Conservation (phyloP, 2,888 invertebrate species). For the Nasonovia ribisnigri region DNA sequence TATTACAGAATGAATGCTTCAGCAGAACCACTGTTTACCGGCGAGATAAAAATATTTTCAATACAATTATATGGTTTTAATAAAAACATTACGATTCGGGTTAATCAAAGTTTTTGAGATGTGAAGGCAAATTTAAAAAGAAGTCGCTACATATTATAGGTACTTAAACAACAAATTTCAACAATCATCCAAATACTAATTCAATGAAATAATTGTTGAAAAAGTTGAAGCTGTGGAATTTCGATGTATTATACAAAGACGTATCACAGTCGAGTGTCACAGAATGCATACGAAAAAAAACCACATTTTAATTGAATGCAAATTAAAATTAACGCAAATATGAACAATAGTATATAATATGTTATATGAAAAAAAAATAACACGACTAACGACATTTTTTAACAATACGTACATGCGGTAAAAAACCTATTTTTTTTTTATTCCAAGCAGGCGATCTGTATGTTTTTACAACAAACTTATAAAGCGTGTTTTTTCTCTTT, state of each 20-base stretch:
- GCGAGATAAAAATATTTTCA: neutral
- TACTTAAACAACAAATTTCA: neutral
- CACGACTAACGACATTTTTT: neutral
- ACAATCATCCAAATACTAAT: neutral
- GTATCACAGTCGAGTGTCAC: neutral
- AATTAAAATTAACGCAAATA: slow-evolving; percentile 38
- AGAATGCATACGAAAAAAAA: neutral
- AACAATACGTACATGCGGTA: neutral
- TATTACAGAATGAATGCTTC: neutral
- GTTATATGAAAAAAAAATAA: neutral
- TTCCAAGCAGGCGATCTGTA: slow-evolving; percentile 12
- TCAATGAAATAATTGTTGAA: neutral
- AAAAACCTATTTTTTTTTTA: neutral
- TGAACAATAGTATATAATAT: neutral
- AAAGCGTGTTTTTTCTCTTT: slow-evolving; percentile 28
- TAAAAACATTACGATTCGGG: neutral
- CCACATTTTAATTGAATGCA: slow-evolving; percentile 6
- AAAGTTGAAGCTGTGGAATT: neutral
- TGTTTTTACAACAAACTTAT: slow-evolving; percentile 39
- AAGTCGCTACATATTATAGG: neutral
- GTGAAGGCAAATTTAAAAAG: neutral
- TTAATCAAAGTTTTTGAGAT: neutral
- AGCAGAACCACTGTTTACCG: neutral
- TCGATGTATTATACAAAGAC: neutral
- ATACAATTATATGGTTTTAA: neutral